Evolutionary conservation across 2,797 vertebrate genomes (phyloP).

Genomic region (Poecilia wingei): DNA sequence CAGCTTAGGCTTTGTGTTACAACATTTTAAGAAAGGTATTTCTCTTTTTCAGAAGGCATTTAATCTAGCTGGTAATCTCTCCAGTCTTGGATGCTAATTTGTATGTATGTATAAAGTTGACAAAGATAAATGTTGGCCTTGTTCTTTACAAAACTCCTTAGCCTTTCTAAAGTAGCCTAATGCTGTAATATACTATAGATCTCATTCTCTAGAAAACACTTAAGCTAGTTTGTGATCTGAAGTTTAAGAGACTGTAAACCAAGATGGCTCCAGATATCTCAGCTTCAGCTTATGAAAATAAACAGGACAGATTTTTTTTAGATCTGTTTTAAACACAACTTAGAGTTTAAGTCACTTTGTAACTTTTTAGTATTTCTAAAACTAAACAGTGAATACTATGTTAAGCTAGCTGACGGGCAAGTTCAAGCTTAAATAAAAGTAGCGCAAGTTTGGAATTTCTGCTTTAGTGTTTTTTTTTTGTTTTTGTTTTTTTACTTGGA

Average conservation of each 20-base stretch:
- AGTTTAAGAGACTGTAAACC: neutral
- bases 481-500: neutral
- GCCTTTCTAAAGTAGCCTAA: neutral
- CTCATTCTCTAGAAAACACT: neutral
- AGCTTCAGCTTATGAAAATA: neutral
- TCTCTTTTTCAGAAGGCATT: too few species aligned
- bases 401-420: neutral
- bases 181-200: neutral
- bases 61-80: neutral
- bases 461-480: neutral
- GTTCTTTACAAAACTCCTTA: neutral
- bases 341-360: neutral
- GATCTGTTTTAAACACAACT: neutral
- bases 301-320: neutral
- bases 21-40: too few species aligned
- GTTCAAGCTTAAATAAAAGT: neutral
- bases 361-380: neutral
- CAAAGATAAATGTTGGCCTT: neutral
- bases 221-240: neutral
- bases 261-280: neutral
- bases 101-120: neutral
- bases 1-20: too few species aligned
- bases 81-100: neutral
- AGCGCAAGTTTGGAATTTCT: neutral
- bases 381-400: neutral